Percentiles rank a stretch among this genome's conserved stretches.
phyloP scores from a whole-genome alignment of 2,797 vertebrate genomes.

The Crenichthys baileyi region DNA sequence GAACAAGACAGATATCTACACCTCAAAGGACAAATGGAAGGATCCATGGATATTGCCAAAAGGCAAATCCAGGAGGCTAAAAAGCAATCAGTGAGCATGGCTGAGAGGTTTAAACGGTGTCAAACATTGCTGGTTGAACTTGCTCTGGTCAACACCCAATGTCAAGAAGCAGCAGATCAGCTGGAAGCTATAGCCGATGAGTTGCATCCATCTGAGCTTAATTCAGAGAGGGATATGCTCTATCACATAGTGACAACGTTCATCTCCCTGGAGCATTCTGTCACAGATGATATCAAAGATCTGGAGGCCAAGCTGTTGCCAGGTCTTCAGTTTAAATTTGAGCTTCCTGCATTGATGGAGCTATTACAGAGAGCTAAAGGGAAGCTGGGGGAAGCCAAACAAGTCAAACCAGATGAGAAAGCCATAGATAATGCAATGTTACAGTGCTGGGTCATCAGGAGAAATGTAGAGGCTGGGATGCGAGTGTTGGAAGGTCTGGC shows the following conservation, averaged over 20 bases:
- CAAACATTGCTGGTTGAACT: slow-evolving; percentile 76
- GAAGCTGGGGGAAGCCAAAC: slow-evolving; percentile 72
- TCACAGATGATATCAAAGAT: slow-evolving; percentile 60
- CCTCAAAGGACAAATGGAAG: slow-evolving; percentile 76
- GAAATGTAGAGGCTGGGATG: slow-evolving; percentile 79
- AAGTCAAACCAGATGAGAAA: slow-evolving; percentile 76
- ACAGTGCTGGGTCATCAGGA: slow-evolving; percentile 81
- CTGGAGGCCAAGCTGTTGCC: slow-evolving; percentile 66
- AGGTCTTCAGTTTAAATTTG: slow-evolving; percentile 42
- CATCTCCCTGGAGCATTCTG: slow-evolving; percentile 67
- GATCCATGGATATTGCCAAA: slow-evolving; percentile 69
- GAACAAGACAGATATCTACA: slow-evolving; percentile 79
- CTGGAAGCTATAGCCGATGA: slow-evolving; percentile 73
- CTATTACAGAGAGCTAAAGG: slow-evolving; percentile 53
- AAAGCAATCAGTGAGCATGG: slow-evolving; percentile 38
- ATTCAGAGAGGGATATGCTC: slow-evolving; percentile 71
- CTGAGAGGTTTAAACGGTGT: slow-evolving; percentile 65
- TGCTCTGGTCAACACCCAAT: slow-evolving; percentile 72
- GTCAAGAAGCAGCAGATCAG: slow-evolving; percentile 74
- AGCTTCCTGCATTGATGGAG: slow-evolving; percentile 58
- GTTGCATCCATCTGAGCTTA: slow-evolving; percentile 67
- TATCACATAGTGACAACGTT: slow-evolving; percentile 53
- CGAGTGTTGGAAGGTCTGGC: slow-evolving; percentile 72
- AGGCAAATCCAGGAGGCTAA: slow-evolving; percentile 65
- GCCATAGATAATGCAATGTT: slow-evolving; percentile 77